Conservation (phyloP, 2,888 invertebrate species). For the Syrista parreyssii region DNA sequence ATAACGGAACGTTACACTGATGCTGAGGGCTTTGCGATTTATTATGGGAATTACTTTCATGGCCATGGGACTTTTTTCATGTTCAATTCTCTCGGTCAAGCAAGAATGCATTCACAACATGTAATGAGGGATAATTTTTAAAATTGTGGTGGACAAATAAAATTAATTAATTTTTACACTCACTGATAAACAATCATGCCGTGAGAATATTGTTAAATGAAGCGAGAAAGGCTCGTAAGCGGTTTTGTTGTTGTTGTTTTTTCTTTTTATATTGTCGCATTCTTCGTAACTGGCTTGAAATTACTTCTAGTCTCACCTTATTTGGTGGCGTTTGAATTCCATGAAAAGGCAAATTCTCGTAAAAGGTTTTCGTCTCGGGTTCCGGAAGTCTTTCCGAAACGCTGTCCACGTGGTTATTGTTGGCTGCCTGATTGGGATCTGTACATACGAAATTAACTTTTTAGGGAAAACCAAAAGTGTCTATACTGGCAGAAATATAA, state of each 20-base stretch:
- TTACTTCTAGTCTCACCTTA: conserved; percentile 75
- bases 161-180: neutral
- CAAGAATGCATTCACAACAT: neutral
- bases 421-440: conserved; percentile 62
- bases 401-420: conserved; percentile 63
- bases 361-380: conserved; percentile 83
- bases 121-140: neutral
- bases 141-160: neutral
- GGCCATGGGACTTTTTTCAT: neutral
- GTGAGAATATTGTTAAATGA: neutral
- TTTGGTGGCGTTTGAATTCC: conserved; percentile 93
- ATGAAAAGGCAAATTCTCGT: conserved; percentile 96
- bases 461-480: neutral
- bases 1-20: neutral
- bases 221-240: neutral
- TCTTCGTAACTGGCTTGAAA: neutral
- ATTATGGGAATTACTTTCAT: neutral
- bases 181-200: neutral
- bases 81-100: neutral
- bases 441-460: conserved; percentile 26
- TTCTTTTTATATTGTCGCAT: neutral
- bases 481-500: conserved; percentile 19
- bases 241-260: neutral
- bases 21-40: neutral
- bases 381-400: conserved; percentile 80